Evolutionary conservation across 2,888 invertebrate species (phyloP).

Genomic region (Celastrina argiolus): DNA sequence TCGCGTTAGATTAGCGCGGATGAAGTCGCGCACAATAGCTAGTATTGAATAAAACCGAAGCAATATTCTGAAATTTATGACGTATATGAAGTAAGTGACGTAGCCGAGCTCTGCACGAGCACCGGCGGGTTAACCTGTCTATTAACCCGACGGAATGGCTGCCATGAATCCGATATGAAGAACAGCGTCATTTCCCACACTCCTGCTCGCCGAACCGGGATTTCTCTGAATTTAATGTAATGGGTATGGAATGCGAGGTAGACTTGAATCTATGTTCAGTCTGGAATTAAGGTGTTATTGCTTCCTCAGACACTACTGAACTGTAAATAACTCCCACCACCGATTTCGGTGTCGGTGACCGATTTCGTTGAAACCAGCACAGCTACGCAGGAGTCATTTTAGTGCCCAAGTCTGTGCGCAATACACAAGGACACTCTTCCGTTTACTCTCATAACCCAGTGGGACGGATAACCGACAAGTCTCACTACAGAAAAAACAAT

Average conservation of each 20-base stretch:
- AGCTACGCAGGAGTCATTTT: too few species aligned
- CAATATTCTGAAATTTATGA: not conserved
- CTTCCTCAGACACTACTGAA: not conserved
- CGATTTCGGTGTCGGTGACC: too few species aligned
- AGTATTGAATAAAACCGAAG: not conserved
- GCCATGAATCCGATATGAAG: constrained; percentile 5
- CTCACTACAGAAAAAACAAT: too few species aligned
- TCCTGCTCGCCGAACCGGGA: not conserved
- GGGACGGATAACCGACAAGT: too few species aligned
- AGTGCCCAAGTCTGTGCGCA: too few species aligned
- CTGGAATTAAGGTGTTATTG: not conserved
- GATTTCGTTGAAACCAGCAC: too few species aligned
- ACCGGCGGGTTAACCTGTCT: not conserved
- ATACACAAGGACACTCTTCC: too few species aligned
- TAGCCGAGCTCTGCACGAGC: not conserved
- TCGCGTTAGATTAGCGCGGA: too few species aligned
- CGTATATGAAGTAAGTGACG: too few species aligned
- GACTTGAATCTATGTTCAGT: not conserved
- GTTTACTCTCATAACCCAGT: too few species aligned
- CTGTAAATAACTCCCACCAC: too few species aligned
- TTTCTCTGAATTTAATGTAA: not conserved
- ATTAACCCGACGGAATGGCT: not conserved
- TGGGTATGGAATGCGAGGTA: not conserved
- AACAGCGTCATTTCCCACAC: not conserved
- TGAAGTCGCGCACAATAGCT: too few species aligned